Conservation (phyloP, 2,797 vertebrate species). For the Rhabdomys pumilio region DNA sequence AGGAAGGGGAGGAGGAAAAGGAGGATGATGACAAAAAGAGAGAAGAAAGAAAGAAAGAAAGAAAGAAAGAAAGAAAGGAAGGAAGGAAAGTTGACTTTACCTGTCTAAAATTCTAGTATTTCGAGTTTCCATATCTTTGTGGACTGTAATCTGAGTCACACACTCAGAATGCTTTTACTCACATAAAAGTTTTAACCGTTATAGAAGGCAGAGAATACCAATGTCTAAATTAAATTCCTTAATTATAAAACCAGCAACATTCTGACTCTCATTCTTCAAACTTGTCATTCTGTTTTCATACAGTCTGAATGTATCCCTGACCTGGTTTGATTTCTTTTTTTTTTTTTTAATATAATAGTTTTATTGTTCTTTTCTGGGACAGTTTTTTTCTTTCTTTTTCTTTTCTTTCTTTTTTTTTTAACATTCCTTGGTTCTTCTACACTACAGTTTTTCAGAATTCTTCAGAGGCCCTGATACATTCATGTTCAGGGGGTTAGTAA, state of each 20-base stretch:
- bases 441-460: rapidly evolving
- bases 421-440: background rate
- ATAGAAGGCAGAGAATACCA: background rate
- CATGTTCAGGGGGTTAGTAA: background rate
- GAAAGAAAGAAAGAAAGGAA: too few relatives aligned
- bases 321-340: background rate
- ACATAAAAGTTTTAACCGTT: background rate
- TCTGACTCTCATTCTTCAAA: background rate
- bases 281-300: background rate
- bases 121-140: background rate
- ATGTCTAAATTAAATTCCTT: background rate
- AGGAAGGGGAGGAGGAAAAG: rapidly evolving
- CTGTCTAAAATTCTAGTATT: background rate
- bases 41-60: background rate
- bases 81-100: background rate
- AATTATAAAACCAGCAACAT: background rate
- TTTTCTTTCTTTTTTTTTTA: background rate
- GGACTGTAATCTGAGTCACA: background rate
- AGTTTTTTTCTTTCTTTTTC: too few relatives aligned
- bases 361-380: too few relatives aligned
- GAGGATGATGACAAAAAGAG: rapidly evolving
- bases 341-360: too few relatives aligned
- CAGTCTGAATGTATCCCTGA: background rate
- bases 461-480: background rate
- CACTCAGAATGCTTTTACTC: background rate